Conservation (phyloP, 2,797 vertebrate genomes). For the Pseudocheirus occidentalis region DNA sequence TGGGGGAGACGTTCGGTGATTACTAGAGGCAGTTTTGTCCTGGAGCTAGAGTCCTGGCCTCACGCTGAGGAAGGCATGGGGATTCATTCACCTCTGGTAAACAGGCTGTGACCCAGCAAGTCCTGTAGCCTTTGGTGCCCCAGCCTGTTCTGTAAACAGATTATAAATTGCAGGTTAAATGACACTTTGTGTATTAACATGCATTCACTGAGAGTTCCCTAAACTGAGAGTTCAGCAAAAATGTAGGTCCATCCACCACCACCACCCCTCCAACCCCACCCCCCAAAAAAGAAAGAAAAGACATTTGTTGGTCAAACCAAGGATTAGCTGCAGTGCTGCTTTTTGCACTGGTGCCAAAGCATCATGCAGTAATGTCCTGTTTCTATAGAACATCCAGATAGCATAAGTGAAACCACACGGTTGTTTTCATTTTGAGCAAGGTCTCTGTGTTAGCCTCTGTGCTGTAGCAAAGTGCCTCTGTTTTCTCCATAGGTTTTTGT, state of each 20-base stretch:
- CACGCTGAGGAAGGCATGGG: not conserved
- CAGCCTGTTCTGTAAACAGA: not conserved
- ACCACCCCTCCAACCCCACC: too few species aligned
- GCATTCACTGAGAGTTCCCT: not conserved
- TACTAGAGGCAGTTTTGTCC: not conserved
- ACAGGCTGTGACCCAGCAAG: too few species aligned
- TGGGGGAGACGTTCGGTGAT: not conserved
- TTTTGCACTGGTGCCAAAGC: accelerated
- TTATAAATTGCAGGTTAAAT: not conserved
- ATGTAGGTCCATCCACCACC: not conserved
- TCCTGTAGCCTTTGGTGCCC: not conserved
- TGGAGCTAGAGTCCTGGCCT: not conserved
- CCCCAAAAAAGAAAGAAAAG: not conserved
- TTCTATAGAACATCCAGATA: accelerated
- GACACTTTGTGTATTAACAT: not conserved
- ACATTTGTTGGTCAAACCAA: not conserved
- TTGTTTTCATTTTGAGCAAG: not conserved
- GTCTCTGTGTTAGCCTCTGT: not conserved
- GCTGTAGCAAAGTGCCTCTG: not conserved
- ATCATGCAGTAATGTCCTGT: accelerated
- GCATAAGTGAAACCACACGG: accelerated
- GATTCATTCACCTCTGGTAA: not conserved
- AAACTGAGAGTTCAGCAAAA: not conserved
- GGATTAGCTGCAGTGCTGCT: not conserved
- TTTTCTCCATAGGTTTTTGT: not conserved